Base-by-base conservation (phyloP, 2,797 vertebrate species). In the Rhinogobio ventralis region DNA sequence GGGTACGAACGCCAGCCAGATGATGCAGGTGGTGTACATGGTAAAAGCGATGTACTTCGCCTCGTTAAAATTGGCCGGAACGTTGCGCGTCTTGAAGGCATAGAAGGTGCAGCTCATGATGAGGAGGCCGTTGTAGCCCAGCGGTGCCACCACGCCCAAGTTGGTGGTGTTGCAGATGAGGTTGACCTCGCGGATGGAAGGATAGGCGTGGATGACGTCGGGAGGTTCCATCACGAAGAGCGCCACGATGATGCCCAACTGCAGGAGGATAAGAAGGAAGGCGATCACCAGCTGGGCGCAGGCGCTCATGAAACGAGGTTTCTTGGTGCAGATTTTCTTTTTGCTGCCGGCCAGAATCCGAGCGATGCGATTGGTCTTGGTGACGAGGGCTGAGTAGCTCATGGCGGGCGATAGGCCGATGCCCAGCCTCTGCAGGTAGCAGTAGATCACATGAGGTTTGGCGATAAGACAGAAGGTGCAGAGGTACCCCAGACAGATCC, bases 11-110 rank as follows among this genome's bases (percentile, higher is more conserved):
- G 98, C 98, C 93, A 99, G 94, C 98, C 98, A 99, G 89, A 99
- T 99, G 85, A 99, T 98, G 91, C 98, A 99, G 88, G 98, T 99
- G 89, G 98, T 99, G 67, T 99, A 99, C 98, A 99, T 99, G 36
- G 98, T 99, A 86, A 99, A 99, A 90, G 98, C 98, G 46, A 99
- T 99, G 88, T 99, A 99, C 89, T 99, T 99, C 8, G 98, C 98
- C 93, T 99, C 98, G 0, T 99, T 99, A 93, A 99, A 99, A 92
- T 99, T 99, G 74, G 98, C 98, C 0, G 98, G 98, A 36, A 99
- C 98, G 2, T 99, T 99, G 91, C 98, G 96, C 28, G 98, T 99
- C 96, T 99, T 99, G 93, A 99, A 99, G 28, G 98, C 98, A 75
- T 99, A 99, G 93, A 99, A 99, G 86, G 98, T 99, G 89, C 98